Percentiles rank a stretch among this genome's conserved stretches.
These are phyloP conservation scores for Cetoscarus ocellatus DNA, from an alignment of 2,797 vertebrate genomes.

Conservation along the genomic window DNA sequence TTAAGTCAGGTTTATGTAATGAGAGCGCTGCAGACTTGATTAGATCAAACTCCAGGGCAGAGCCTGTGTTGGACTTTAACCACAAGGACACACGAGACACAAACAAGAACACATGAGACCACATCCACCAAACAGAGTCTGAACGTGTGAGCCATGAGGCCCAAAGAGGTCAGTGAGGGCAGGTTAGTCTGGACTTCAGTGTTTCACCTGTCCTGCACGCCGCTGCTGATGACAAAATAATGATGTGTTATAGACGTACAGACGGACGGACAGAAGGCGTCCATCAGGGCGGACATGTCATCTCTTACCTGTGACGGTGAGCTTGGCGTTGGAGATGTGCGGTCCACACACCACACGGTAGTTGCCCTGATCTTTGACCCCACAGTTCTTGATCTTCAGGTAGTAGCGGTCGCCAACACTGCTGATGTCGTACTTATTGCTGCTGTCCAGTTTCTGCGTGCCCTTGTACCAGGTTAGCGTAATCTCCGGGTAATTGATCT, in stretches of 20 bases:
- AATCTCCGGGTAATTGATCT: slow-evolving; percentile 98
- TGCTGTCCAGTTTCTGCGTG: slow-evolving; percentile 92
- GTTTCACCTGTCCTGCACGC: slow-evolving; percentile 34
- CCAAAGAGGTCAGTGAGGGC: slow-evolving; percentile 70
- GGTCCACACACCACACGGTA: slow-evolving; percentile 96
- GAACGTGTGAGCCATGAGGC: slow-evolving; percentile 26
- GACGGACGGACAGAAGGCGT: neutral
- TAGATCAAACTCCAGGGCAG: too few species aligned
- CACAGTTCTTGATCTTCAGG: slow-evolving; percentile 91
- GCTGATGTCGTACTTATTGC: slow-evolving; percentile 91
- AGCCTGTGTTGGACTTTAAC: too few species aligned
- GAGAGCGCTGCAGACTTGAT: too few species aligned
- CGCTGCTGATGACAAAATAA: slow-evolving; percentile 32
- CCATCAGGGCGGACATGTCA: neutral
- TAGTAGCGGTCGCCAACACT: slow-evolving; percentile 88
- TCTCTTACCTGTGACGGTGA: slow-evolving; percentile 92
- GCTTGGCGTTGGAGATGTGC: slow-evolving; percentile 94
- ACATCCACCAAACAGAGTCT: slow-evolving; percentile 7
- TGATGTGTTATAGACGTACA: slow-evolving; percentile 10
- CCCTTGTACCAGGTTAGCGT: slow-evolving; percentile 97
- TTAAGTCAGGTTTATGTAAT: neutral
- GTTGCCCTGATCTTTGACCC: slow-evolving; percentile 92
- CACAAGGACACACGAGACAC: slow-evolving; percentile 23
- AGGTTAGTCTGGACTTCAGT: slow-evolving; percentile 18
- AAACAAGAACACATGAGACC: slow-evolving; percentile 23